These are phyloP conservation scores for Acronicta aceris DNA, from an alignment of 2,888 invertebrate species.

Conservation along the genomic window DNA sequence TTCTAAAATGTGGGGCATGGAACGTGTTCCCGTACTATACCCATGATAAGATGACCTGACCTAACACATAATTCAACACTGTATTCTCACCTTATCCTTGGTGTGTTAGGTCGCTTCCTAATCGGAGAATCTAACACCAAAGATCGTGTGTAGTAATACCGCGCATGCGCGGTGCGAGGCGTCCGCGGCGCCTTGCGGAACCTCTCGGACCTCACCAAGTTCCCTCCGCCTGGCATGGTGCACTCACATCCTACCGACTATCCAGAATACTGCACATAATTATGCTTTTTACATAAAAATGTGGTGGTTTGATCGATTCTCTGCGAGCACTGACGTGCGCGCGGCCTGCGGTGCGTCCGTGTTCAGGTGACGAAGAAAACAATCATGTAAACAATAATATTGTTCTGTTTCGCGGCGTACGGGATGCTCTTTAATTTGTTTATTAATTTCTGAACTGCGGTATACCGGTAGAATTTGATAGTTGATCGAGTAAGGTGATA, in stretches of 20 bases:
- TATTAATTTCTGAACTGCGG: slow-evolving; percentile 27
- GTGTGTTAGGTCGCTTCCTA: slow-evolving; percentile 55
- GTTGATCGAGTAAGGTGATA: not conserved
- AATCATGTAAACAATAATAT: slow-evolving; percentile 84
- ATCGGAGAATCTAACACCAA: slow-evolving; percentile 67
- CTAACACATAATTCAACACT: not conserved
- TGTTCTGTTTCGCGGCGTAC: slow-evolving; percentile 70
- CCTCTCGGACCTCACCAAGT: slow-evolving; percentile 71
- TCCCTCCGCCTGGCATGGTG: slow-evolving; percentile 77
- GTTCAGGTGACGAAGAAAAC: slow-evolving; percentile 79
- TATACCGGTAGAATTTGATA: not conserved
- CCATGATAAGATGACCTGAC: not conserved
- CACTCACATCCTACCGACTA: slow-evolving; percentile 68
- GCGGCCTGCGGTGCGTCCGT: slow-evolving; percentile 58
- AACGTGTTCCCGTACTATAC: not conserved
- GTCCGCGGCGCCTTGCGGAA: slow-evolving; percentile 75
- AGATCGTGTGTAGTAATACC: slow-evolving; percentile 79
- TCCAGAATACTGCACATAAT: slow-evolving; percentile 52
- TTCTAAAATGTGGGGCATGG: too few relatives aligned
- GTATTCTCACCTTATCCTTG: slow-evolving; percentile 69
- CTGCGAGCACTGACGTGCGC: slow-evolving; percentile 67
- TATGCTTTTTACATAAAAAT: slow-evolving; percentile 32
- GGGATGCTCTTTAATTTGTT: slow-evolving; percentile 65
- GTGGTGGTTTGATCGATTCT: slow-evolving; percentile 51
- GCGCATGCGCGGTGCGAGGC: slow-evolving; percentile 72